These are phyloP conservation scores for Cacajao melanocephalus DNA, from an alignment of 2,797 vertebrate genomes.

Conservation along the genomic window DNA sequence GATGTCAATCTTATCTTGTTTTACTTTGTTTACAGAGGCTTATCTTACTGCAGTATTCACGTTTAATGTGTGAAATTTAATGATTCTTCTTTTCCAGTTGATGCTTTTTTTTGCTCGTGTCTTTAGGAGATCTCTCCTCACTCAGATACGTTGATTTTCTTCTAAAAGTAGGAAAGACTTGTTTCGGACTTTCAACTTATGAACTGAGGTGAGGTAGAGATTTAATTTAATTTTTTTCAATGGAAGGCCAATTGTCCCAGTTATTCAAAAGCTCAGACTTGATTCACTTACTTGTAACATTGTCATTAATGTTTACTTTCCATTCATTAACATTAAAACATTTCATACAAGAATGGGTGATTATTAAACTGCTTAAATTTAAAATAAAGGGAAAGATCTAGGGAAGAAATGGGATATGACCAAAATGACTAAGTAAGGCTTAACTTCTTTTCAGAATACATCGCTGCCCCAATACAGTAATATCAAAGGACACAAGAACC, in stretches of 20 bases:
- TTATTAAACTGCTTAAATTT: conserved; percentile 25
- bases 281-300: neutral
- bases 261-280: neutral
- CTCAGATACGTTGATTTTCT: neutral
- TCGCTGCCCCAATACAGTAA: neutral
- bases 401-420: neutral
- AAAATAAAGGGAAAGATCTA: neutral
- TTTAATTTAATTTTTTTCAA: neutral
- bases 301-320: neutral
- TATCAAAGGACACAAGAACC: neutral
- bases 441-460: conserved; percentile 14
- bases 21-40: neutral
- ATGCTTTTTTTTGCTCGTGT: neutral
- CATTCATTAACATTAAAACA: neutral
- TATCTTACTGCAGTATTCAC: neutral
- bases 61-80: conserved; percentile 3
- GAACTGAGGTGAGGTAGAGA: neutral
- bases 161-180: neutral
- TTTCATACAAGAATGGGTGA: neutral
- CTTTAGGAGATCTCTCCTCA: neutral
- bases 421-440: neutral
- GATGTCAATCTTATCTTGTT: neutral
- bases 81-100: neutral
- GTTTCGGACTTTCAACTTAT: neutral
- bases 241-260: neutral